Percentiles rank a stretch among this genome's conserved stretches.
Evolutionary conservation across 2,113 vertebrate genomes (phyloP).

Genomic region (Tachycineta bicolor): DNA sequence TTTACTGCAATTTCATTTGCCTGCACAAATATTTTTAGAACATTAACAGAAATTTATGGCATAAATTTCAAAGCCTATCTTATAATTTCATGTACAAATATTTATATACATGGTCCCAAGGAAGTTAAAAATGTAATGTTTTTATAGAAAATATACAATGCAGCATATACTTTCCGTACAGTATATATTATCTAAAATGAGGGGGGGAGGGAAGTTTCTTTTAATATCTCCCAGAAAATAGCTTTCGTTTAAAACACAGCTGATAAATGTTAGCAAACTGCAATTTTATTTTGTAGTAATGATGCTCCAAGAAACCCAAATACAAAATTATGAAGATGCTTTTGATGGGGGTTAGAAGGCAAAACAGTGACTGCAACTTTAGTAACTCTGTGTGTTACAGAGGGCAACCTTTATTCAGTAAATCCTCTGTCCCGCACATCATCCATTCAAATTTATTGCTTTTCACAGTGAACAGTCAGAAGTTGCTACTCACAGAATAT

Average conservation of each 20-base stretch:
- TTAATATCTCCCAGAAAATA: not conserved
- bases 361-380: not conserved
- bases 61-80: slow-evolving; percentile 48
- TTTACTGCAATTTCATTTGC: slow-evolving; percentile 60
- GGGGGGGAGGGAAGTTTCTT: not conserved
- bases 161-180: not conserved
- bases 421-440: not conserved
- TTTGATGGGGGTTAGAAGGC: not conserved
- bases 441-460: not conserved
- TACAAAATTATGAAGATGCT: not conserved
- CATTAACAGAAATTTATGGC: slow-evolving; percentile 57
- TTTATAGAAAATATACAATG: slow-evolving; percentile 60
- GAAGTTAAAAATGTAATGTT: slow-evolving; percentile 58
- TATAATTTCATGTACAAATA: slow-evolving; percentile 61
- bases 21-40: slow-evolving; percentile 61
- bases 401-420: not conserved
- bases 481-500: not conserved
- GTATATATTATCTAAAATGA: not conserved
- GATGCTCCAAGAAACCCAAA: not conserved
- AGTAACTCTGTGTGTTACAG: not conserved
- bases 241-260: not conserved
- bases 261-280: not conserved
- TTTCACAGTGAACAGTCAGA: not conserved
- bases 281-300: not conserved
- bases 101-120: slow-evolving; percentile 48